Conservation (phyloP, 2,113 vertebrate genomes). For the Physeter macrocephalus region DNA sequence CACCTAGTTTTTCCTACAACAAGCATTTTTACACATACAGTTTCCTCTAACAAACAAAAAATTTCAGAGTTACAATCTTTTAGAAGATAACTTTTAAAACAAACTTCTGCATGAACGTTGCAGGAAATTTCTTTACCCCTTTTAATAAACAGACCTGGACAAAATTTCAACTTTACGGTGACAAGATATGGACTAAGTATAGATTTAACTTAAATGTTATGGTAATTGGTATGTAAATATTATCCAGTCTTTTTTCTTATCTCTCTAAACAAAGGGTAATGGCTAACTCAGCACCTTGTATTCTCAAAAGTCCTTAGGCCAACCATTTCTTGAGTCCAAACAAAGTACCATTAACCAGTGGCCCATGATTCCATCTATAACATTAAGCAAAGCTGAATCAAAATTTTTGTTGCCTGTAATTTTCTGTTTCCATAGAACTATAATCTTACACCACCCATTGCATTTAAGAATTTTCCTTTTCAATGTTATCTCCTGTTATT, state of each 20-base stretch:
- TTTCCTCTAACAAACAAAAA: neutral
- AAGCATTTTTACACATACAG: neutral
- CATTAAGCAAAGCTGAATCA: neutral
- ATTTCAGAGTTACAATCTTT: neutral
- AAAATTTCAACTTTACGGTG: neutral
- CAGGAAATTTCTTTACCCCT: neutral
- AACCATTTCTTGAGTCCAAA: neutral
- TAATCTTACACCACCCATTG: neutral
- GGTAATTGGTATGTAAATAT: neutral
- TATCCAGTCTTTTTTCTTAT: neutral
- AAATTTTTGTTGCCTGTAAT: neutral
- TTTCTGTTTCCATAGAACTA: neutral
- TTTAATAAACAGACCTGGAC: neutral
- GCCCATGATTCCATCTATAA: neutral
- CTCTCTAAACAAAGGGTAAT: neutral
- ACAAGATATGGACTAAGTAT: neutral
- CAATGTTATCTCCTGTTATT: neutral
- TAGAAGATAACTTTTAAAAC: conserved; percentile 1
- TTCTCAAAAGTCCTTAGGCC: neutral
- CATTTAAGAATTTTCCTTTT: neutral
- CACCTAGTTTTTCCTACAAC: neutral
- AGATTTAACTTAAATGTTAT: neutral
- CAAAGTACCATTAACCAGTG: neutral
- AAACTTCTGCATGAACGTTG: neutral
- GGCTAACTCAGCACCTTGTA: neutral